Evolutionary conservation across 2,888 invertebrate genomes (phyloP).

Genomic region (Tachina fera): DNA sequence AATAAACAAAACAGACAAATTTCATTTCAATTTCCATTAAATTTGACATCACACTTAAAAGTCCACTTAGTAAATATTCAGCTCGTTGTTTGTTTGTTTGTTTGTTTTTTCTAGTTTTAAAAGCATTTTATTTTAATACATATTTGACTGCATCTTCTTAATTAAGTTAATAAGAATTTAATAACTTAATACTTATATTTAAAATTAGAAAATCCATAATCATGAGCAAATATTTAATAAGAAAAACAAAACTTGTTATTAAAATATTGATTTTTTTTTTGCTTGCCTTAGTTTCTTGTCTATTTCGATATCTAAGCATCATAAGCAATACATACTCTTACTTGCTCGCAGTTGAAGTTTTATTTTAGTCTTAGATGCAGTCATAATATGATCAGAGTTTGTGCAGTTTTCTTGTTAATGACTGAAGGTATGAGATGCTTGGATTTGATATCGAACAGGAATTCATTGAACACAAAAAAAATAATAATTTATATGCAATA

Average conservation of each 20-base stretch:
- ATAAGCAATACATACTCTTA: not conserved
- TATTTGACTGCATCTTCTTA: constrained; percentile 43
- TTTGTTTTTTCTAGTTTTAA: not conserved
- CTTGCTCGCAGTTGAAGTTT: not conserved
- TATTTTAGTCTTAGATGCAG: constrained; percentile 19
- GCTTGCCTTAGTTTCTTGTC: constrained; percentile 7
- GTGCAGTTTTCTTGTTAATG: constrained; percentile 42
- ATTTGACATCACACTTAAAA: constrained; percentile 27
- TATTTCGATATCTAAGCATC: constrained; percentile 5
- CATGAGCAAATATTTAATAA: not conserved
- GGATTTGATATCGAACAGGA: constrained; percentile 62
- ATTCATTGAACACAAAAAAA: constrained; percentile 26
- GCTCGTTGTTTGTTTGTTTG: no score
- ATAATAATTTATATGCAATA: not conserved
- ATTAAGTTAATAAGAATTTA: constrained; percentile 60
- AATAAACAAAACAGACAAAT: not conserved
- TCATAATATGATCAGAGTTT: constrained; percentile 54
- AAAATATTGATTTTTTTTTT: not conserved
- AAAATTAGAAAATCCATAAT: constrained; percentile 4
- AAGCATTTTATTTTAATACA: constrained; percentile 14
- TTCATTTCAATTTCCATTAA: not conserved
- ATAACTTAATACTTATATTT: constrained; percentile 60
- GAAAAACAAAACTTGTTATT: constrained; percentile 49
- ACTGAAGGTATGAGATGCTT: constrained; percentile 57
- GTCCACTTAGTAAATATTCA: not conserved